These are phyloP conservation scores for Ommatoiulus sabulosus DNA, from an alignment of 2,888 invertebrate species.

Conservation along the genomic window DNA sequence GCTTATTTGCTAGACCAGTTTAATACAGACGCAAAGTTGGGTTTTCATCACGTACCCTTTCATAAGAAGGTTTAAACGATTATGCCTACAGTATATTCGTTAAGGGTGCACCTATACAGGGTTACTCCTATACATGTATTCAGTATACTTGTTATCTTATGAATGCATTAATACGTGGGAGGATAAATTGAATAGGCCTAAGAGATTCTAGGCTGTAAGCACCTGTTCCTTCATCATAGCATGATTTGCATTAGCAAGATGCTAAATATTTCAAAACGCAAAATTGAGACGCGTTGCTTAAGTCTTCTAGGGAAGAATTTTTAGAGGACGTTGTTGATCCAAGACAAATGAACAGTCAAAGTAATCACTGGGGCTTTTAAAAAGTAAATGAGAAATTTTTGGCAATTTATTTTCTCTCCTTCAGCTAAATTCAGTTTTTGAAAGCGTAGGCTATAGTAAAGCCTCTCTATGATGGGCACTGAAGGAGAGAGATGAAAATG, in stretches of 20 bases:
- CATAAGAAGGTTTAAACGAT: not conserved
- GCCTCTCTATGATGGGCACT: not conserved
- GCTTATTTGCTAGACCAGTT: not conserved
- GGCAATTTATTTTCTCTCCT: conserved; percentile 34
- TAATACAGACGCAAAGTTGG: not conserved
- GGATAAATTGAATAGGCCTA: not conserved
- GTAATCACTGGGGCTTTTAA: conserved; percentile 45
- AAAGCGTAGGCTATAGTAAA: not conserved
- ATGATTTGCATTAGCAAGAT: not conserved
- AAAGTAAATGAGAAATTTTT: conserved; percentile 21
- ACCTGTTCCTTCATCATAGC: not conserved
- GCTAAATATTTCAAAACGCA: not conserved
- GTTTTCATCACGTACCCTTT: not conserved
- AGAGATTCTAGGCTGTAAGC: not conserved
- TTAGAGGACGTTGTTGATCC: not conserved
- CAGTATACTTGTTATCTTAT: not conserved
- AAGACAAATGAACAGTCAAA: not conserved
- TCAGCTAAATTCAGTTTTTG: not conserved
- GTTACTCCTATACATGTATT: not conserved
- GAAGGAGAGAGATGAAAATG: not conserved
- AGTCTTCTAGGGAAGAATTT: not conserved
- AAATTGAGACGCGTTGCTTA: not conserved
- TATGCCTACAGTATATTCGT: not conserved
- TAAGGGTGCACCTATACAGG: not conserved
- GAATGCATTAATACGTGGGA: not conserved